A percentile compares a stretch with the other conserved stretches of the same genome.
Conservation (phyloP, 2,113 vertebrate genomes). For the Alectura lathami region DNA sequence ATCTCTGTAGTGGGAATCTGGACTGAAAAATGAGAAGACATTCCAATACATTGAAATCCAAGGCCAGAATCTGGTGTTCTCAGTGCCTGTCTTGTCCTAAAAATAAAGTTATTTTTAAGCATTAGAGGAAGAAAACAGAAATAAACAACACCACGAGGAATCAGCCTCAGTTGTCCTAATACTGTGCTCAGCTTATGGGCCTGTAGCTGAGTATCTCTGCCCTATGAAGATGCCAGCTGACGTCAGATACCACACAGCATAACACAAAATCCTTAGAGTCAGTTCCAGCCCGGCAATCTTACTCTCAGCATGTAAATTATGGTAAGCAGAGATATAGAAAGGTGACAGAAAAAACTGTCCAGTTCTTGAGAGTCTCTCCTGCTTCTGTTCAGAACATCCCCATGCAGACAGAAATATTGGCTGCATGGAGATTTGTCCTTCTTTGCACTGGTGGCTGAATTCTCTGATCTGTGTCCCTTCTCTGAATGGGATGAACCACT, state of each 20-base stretch:
- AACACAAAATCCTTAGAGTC: not conserved
- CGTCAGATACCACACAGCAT: accelerated
- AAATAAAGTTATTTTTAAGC: not conserved
- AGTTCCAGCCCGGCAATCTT: not conserved
- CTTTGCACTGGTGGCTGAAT: accelerated
- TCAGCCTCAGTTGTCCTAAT: not conserved
- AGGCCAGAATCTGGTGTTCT: not conserved
- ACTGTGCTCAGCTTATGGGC: not conserved
- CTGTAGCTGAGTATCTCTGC: not conserved
- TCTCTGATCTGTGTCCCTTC: not conserved
- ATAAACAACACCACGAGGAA: not conserved
- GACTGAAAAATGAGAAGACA: not conserved
- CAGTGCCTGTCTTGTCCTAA: not conserved
- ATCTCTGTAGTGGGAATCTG: not conserved
- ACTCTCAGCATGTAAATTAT: accelerated
- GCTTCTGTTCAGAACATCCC: not conserved
- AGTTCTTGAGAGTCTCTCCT: not conserved
- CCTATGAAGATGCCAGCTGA: not conserved
- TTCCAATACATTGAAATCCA: not conserved
- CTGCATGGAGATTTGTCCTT: not conserved
- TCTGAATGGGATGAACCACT: not conserved
- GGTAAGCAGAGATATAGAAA: not conserved
- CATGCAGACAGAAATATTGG: not conserved
- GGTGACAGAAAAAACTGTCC: not conserved
- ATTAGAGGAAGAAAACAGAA: not conserved